Evolutionary conservation across 2,888 invertebrate genomes (phyloP).

Genomic region (Watsonalla cultraria): DNA sequence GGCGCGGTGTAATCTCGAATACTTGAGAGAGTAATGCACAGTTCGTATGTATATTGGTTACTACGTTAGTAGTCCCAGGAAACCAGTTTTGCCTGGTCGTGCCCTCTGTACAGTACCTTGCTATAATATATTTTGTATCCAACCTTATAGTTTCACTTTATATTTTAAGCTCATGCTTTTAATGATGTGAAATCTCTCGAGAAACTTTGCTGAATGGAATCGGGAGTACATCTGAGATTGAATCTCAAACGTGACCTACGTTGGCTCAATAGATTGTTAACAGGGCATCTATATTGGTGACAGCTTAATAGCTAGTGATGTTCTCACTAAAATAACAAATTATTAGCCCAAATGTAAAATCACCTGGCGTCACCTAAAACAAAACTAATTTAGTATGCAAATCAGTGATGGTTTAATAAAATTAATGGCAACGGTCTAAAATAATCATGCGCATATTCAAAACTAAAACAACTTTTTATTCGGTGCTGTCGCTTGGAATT

Average conservation of each 20-base stretch:
- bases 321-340: conserved; percentile 31
- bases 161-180: conserved; percentile 49
- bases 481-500: conserved; percentile 50
- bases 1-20: conserved; percentile 61
- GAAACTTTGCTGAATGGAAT: conserved; percentile 11
- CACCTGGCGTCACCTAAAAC: conserved; percentile 26
- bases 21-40: conserved; percentile 60
- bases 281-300: conserved; percentile 34
- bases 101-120: conserved; percentile 66
- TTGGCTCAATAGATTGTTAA: conserved; percentile 18
- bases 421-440: conserved; percentile 40
- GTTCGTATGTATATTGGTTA: conserved; percentile 72
- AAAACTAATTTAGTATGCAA: conserved; percentile 51
- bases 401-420: conserved; percentile 54
- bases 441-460: conserved; percentile 34
- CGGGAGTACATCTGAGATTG: conserved; percentile 16
- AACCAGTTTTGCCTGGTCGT: conserved; percentile 67
- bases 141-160: conserved; percentile 65
- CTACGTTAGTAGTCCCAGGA: conserved; percentile 67
- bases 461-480: conserved; percentile 37
- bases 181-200: conserved; percentile 32
- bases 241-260: conserved; percentile 26
- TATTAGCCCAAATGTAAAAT: conserved; percentile 27
- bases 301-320: conserved; percentile 41
- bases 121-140: conserved; percentile 49